Percentiles rank a stretch among this genome's conserved stretches.
These are phyloP conservation scores for Mylabris sibirica DNA, from an alignment of 2,888 invertebrate species.

Conservation along the genomic window DNA sequence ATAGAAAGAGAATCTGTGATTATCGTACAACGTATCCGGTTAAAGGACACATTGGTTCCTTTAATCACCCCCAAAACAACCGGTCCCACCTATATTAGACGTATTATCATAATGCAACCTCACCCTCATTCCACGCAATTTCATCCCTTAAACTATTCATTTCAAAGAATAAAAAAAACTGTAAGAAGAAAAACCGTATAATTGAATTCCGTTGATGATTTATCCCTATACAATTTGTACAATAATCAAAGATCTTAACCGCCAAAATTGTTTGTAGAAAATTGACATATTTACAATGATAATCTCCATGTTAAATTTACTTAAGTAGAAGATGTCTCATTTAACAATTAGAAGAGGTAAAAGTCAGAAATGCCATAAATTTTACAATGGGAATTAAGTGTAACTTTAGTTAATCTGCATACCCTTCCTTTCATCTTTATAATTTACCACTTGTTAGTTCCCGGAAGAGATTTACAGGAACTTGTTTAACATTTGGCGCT, in stretches of 20 bases:
- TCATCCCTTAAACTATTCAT: constrained; percentile 12
- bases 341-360: background rate
- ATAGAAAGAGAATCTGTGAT: constrained; percentile 23
- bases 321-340: background rate
- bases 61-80: constrained; percentile 16
- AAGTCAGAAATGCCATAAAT: background rate
- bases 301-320: background rate
- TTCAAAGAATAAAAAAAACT: background rate
- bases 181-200: background rate
- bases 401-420: background rate
- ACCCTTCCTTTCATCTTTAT: background rate
- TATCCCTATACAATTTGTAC: background rate
- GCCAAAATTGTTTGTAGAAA: background rate
- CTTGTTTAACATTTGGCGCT: too few species aligned
- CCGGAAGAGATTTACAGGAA: too few species aligned
- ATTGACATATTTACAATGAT: background rate
- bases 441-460: background rate
- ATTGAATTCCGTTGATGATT: background rate
- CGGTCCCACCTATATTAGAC: constrained; percentile 9
- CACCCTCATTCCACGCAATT: constrained; percentile 18
- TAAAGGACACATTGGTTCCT: constrained; percentile 17
- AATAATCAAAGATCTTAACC: background rate
- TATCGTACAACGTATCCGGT: constrained; percentile 30
- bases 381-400: background rate
- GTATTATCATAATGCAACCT: constrained; percentile 8